phyloP scores from a whole-genome alignment of 1,140 invertebrate genomes.

The Sarcophaga peregrina region DNA sequence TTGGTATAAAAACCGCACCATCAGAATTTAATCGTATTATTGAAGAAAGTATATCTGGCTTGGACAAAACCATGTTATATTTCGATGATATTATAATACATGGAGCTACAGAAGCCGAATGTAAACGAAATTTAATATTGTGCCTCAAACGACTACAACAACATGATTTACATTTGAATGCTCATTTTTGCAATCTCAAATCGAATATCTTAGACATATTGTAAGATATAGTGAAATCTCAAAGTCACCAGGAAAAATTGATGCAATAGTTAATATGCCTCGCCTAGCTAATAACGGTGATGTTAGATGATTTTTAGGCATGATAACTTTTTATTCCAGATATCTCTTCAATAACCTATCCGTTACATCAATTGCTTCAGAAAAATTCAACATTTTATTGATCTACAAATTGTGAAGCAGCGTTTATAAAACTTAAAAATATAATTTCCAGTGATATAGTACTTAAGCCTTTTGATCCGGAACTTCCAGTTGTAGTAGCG shows the following conservation, averaged over 20 bases:
- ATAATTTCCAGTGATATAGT: slow-evolving; percentile 17
- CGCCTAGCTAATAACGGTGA: not conserved
- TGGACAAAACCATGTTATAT: slow-evolving; percentile 23
- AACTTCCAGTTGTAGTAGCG: slow-evolving; percentile 45
- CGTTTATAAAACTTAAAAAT: slow-evolving; percentile 28
- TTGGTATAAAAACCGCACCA: slow-evolving; percentile 54
- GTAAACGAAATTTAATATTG: not conserved
- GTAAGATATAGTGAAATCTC: not conserved
- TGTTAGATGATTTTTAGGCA: slow-evolving; percentile 47
- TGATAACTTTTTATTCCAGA: not conserved
- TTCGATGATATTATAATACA: slow-evolving; percentile 29
- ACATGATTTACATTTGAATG: slow-evolving; percentile 30
- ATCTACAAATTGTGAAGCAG: not conserved
- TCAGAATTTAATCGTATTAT: slow-evolving; percentile 27
- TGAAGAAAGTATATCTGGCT: slow-evolving; percentile 17
- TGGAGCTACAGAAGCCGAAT: slow-evolving; percentile 24
- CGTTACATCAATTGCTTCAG: no score
- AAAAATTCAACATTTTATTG: not conserved
- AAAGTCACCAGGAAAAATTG: slow-evolving; percentile 43
- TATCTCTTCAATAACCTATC: not conserved
- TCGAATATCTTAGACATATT: slow-evolving; percentile 27
- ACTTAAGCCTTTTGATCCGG: slow-evolving; percentile 52
- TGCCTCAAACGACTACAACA: slow-evolving; percentile 19
- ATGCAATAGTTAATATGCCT: slow-evolving; percentile 54
- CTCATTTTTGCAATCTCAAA: slow-evolving; percentile 21